Evolutionary conservation across 2,888 invertebrate species (phyloP).

Genomic region (Eurois occulta): DNA sequence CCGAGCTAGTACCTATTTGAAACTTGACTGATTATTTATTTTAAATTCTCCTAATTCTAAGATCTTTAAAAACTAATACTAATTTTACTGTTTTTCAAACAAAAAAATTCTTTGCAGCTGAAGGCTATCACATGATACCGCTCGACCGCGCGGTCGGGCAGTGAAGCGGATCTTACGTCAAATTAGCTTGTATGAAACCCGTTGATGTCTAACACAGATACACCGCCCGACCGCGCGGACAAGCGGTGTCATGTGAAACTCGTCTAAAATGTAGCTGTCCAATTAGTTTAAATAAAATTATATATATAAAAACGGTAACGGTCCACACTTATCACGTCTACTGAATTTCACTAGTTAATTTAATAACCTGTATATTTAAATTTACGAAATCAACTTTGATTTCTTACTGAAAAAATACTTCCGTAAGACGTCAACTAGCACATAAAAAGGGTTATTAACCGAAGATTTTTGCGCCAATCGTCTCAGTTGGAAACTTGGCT

Average conservation of each 20-base stretch:
- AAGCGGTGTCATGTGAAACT: neutral
- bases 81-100: too few relatives aligned
- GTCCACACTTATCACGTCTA: neutral
- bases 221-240: neutral
- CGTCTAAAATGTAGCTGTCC: neutral
- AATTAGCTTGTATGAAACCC: neutral
- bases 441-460: slow-evolving; percentile 67
- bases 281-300: neutral
- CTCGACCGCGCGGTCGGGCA: neutral
- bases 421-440: slow-evolving; percentile 7
- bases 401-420: slow-evolving; percentile 23
- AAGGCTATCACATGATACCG: too few relatives aligned
- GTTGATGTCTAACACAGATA: neutral
- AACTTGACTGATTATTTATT: neutral
- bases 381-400: slow-evolving; percentile 14
- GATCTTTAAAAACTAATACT: too few relatives aligned
- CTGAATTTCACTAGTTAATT: neutral
- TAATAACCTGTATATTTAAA: neutral
- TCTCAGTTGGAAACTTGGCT: slow-evolving; percentile 70
- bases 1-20: neutral
- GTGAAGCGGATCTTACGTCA: neutral
- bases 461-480: slow-evolving; percentile 70
- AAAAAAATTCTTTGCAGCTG: too few relatives aligned
- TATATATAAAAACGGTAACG: neutral
- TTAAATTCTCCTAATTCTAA: neutral